Base-by-base conservation (phyloP, 1,140 invertebrate genomes). In the Andrena cerasifolii region DNA sequence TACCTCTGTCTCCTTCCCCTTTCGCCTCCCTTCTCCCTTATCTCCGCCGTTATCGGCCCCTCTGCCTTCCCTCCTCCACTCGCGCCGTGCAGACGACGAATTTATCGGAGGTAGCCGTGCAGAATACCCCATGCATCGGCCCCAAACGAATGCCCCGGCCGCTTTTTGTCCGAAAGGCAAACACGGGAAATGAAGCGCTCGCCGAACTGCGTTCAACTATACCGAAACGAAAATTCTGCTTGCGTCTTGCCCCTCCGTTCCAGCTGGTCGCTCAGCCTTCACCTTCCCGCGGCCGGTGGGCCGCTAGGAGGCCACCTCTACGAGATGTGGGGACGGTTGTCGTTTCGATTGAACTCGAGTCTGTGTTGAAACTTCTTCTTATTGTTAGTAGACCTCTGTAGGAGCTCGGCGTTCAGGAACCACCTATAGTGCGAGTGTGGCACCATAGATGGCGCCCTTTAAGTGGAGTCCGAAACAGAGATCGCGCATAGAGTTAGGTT, bases 41-140 rank as follows among this genome's bases (percentile, higher is more conserved):
- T 74, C 49, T 63, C 36, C 16, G 51, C n/a, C 73, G 73, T 75
- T 75, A 75, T 75, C 73, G 28, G 73, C 18, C 49, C 24, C 28
- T 3, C 36, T 24, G 36, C 51, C 28, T 62, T 49, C 47, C 63
- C 36, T 65, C 66, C 36, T 31, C 51, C 61, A 53, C 45, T 53
- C 33, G 66, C 33, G 10, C 36, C 3, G 65, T 43, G 47, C 76
- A 33, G 56, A 36, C 71, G 83, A 87, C 78, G 82, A 84, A 87
- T 87, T 85, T 87, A 87, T 86, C 82, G 79, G 72, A 81, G 79
- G 79, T 80, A 36, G 71, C 65, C 77, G 78, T 63, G 81, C 79
- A 84, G 79, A 86, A 87, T 86, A 83, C 80, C n/a, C 65, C 67
- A 47, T 56, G 59, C 68, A 56, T 63, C 68, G 43, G 18, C n/a